phyloP scores from a whole-genome alignment of 2,113 vertebrate genomes.

The Centropristis striata region DNA sequence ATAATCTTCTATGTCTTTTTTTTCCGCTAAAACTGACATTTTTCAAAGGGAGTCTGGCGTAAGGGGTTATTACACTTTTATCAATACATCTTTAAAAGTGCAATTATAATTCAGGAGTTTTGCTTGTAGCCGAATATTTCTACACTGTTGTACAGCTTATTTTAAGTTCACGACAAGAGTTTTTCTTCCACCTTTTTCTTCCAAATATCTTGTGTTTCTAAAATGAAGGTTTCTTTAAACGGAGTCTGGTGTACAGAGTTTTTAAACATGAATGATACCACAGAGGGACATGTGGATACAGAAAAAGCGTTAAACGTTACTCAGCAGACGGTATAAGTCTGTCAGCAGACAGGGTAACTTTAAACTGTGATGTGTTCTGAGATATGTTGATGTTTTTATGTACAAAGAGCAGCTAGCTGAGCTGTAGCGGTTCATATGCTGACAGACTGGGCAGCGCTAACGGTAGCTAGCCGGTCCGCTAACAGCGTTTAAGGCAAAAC shows the following conservation, averaged over 20 bases:
- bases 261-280: not conserved
- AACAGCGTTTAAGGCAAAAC: not conserved
- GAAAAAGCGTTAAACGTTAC: not conserved
- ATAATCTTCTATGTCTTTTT: too few species aligned
- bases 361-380: not conserved
- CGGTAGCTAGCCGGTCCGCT: constrained; percentile 2
- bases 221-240: not conserved
- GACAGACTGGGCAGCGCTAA: constrained; percentile 18
- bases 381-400: not conserved
- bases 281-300: not conserved
- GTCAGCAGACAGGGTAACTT: not conserved
- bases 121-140: too few species aligned
- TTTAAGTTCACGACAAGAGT: too few species aligned
- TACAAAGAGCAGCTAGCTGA: not conserved
- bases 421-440: not conserved
- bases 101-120: too few species aligned
- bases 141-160: too few species aligned
- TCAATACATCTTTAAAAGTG: too few species aligned
- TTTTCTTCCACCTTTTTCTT: too few species aligned
- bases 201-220: too few species aligned
- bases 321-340: not conserved
- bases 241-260: not conserved
- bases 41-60: not conserved
- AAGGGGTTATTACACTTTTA: accelerated
- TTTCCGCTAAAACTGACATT: not conserved